Evolutionary conservation across 2,113 vertebrate species (phyloP), one percentile per base, ranked within the genome.

Genomic region (Ammodytes marinus): DNA sequence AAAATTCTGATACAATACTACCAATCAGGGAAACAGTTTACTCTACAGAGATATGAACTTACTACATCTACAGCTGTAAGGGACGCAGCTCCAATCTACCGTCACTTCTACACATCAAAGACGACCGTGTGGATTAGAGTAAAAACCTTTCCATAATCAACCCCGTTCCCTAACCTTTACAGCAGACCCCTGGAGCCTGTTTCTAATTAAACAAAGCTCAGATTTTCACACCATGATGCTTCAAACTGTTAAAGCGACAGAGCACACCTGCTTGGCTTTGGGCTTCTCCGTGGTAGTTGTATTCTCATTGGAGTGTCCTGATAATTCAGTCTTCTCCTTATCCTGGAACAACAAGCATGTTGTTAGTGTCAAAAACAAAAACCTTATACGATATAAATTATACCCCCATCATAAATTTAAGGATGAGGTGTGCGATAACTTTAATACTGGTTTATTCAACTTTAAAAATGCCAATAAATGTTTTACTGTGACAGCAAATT

Each of bases 251-350:
- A 0, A 39, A 39, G 37, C 42, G 11, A 15, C 17, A 46, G 27
- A 15, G 3, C 83, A 3, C 2, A 86, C 93, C 86, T 86, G 86
- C 13, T 89, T 90, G 47, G 69, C 17, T 90, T 86, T 88, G 55
- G 84, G 64, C 35, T 88, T 89, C 49, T 83, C 77, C 50, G 79
- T 13, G 37, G 79, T 6, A 4, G 70, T 50, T 10, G 6, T 49
- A 2, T 59, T 76, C 40, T 83, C 79, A 17, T 69, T 85, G 3
- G 69, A 68, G 17, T 79, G 79, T 61, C 61, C 75, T 1, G 50
- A 81, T 12, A 46, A 40, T n/a, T 87, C 91, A 7, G 54, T 6
- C 67, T 73, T 92, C 45, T 86, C 66, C 3, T 85, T 80, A 10
- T 89, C 82, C 91, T 93, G 69, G 58, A 49, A 71, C 0, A 40